Base-by-base conservation (phyloP, 2,797 vertebrate species). In the Leuciscus waleckii region DNA sequence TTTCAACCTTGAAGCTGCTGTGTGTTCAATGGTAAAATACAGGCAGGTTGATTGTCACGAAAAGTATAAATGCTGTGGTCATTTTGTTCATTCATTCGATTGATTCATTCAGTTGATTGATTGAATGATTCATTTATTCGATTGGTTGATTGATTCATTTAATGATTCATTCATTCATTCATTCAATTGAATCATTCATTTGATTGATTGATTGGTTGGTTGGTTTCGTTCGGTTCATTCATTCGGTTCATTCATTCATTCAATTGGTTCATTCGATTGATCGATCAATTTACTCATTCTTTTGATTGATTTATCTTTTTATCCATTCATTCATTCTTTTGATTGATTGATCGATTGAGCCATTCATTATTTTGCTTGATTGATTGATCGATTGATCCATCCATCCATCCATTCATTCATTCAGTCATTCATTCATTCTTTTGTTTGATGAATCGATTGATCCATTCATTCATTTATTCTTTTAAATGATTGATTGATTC, bases 1-100 rank as follows among this genome's bases (percentile, higher is more conserved):
- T 46, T 58, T 81, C 73, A 26, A 86, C 82, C 73, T 78, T 58
- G 56, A 81, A 63, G 37, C 76, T 26, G 83, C 79, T 79, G 56
- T 80, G 76, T 46, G 10, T 26, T 41, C 16, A 63, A 1, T 63
- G 26, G 13, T 29, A 29, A 63, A 63, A 29, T 63, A 29, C 61
- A 29, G 51, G 13, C 32, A 75, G 17, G 73, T 7, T 54, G 19
- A 76, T 54, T 23, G 32, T 74, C n/a, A 46, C 3, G 35, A 35
- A 21, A 75, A 61, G 19, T 56, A 32, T 19, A 76, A 61, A 37
- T 61, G 11, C 23, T 19, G 2, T n/a, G 19, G 54, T n/a, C 13
- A 13, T 1, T n/a, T 77, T 23, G 4, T 37, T 51, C 5, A 23
- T 75, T 23, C 1, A 29, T 49, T 32, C 10, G 6, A 14, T n/a